Percentiles rank a stretch among this genome's conserved stretches.
These are phyloP conservation scores for Phrynocephalus forsythii DNA, from an alignment of 2,797 vertebrate genomes.

Conservation along the genomic window DNA sequence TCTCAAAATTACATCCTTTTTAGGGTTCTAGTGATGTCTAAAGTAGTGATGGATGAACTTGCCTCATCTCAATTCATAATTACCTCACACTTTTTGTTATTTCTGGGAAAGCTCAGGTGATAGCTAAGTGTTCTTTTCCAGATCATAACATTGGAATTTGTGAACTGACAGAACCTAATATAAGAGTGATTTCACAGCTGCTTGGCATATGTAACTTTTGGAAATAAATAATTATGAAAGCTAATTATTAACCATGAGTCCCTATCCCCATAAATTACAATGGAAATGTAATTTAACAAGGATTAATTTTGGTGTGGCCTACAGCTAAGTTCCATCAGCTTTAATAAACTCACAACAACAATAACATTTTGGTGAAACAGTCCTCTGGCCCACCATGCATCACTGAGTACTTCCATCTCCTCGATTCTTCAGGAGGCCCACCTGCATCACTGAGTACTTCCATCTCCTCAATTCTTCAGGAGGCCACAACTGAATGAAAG, in stretches of 20 bases:
- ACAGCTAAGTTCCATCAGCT: too few relatives aligned
- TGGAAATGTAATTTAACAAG: too few relatives aligned
- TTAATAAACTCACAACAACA: too few relatives aligned
- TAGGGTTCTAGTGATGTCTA: conserved; percentile 33
- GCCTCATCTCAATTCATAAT: conserved; percentile 17
- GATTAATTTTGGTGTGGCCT: too few relatives aligned
- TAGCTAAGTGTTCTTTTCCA: not conserved
- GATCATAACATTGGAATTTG: not conserved
- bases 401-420: too few relatives aligned
- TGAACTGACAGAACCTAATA: not conserved
- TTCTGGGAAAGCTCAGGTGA: not conserved
- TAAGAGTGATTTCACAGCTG: not conserved
- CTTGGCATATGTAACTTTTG: not conserved
- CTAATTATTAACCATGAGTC: not conserved
- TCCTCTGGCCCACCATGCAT: too few relatives aligned
- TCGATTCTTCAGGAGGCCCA: too few relatives aligned
- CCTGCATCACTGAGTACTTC: too few relatives aligned
- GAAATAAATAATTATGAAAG: not conserved
- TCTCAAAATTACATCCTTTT: conserved; percentile 46
- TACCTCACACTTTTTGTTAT: not conserved
- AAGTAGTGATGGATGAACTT: conserved; percentile 31
- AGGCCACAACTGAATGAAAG: too few relatives aligned
- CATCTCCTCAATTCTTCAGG: too few relatives aligned
- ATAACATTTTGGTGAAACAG: too few relatives aligned
- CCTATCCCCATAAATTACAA: not conserved